These are phyloP conservation scores for Macrotrachela quadricornifera DNA, from an alignment of 1,140 invertebrate species.

Conservation along the genomic window DNA sequence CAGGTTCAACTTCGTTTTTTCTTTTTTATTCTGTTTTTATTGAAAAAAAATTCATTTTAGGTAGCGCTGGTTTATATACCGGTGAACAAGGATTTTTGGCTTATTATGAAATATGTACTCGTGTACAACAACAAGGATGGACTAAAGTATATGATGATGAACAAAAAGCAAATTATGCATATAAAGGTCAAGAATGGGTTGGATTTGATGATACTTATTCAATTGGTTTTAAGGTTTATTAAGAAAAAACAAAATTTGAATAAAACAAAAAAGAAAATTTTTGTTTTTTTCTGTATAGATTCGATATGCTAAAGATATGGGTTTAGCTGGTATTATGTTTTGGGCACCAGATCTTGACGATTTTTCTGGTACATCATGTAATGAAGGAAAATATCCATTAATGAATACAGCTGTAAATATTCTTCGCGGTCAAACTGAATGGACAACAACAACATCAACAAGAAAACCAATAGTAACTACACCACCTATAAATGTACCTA, in stretches of 20 bases:
- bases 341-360: slow-evolving; percentile 8
- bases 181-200: slow-evolving; percentile 71
- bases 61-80: slow-evolving; percentile 54
- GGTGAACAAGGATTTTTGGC: slow-evolving; percentile 68
- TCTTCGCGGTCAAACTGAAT: background rate
- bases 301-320: slow-evolving; percentile 3
- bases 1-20: slow-evolving; percentile 34
- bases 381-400: slow-evolving; percentile 7
- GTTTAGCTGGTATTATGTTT: slow-evolving; percentile 6
- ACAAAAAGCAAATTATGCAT: slow-evolving; percentile 45
- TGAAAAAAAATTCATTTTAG: slow-evolving; percentile 29
- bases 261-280: too few relatives aligned
- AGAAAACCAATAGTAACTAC: too few relatives aligned
- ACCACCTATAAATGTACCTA: too few relatives aligned
- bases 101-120: slow-evolving; percentile 51
- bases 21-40: background rate
- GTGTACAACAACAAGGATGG: background rate
- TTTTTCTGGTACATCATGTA: slow-evolving; percentile 4
- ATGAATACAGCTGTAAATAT: background rate
- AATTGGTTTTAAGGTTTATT: slow-evolving; percentile 27
- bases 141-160: slow-evolving; percentile 3
- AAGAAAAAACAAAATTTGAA: too few relatives aligned
- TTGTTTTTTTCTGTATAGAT: background rate
- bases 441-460: too few relatives aligned
- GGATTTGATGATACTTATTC: slow-evolving; percentile 56